Conservation (phyloP, 2,888 invertebrate genomes). For the Zonitis immaculata region DNA sequence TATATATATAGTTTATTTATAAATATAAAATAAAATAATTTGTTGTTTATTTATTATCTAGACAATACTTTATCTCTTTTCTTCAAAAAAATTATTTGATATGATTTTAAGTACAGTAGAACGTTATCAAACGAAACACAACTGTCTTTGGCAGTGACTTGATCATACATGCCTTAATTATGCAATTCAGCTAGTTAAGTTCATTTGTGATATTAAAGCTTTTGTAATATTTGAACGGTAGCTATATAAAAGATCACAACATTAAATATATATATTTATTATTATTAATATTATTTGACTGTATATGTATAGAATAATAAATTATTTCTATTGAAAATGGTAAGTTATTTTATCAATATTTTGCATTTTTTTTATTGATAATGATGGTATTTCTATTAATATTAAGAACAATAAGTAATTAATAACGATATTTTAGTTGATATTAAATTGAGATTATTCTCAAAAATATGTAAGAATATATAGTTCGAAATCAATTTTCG, state of each 20-base stretch:
- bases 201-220: constrained; percentile 15
- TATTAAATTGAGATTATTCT: not conserved
- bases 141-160: constrained; percentile 16
- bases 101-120: not conserved
- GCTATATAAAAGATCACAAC: constrained; percentile 9
- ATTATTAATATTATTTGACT: too few species aligned
- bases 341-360: constrained; percentile 5
- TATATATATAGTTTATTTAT: too few species aligned
- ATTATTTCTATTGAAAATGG: constrained; percentile 4
- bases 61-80: constrained; percentile 1
- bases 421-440: not conserved
- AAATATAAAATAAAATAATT: not conserved
- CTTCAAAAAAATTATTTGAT: not conserved
- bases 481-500: not conserved
- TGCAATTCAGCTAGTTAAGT: constrained; percentile 37
- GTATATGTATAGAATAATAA: not conserved
- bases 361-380: not conserved
- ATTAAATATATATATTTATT: too few species aligned
- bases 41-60: not conserved
- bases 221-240: constrained; percentile 5
- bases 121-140: constrained; percentile 4
- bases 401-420: not conserved
- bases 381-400: not conserved
- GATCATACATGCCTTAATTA: constrained; percentile 24
- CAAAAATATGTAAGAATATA: not conserved